Evolutionary conservation across 1,140 invertebrate species (phyloP).

Genomic region (Harlomillsia oculata): DNA sequence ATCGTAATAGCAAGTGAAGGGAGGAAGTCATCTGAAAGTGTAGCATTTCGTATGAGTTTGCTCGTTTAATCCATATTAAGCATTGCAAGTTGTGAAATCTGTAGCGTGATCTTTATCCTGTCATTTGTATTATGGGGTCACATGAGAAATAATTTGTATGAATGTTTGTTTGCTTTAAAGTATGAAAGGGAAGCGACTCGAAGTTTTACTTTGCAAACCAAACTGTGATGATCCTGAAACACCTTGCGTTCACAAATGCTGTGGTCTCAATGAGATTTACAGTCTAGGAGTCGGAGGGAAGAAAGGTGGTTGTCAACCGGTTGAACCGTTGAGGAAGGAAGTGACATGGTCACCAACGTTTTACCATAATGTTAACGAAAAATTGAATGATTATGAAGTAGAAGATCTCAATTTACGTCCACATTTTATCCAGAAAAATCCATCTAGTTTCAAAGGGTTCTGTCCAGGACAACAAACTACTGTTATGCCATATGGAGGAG

Average conservation of each 20-base stretch:
- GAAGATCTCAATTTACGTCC: constrained; percentile 9
- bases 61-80: no score
- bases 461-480: neutral
- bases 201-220: constrained; percentile 17
- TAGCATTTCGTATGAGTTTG: no score
- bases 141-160: neutral
- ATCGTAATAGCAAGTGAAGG: no score
- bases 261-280: constrained; percentile 13
- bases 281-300: constrained; percentile 10
- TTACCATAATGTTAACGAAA: constrained; percentile 3
- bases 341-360: constrained; percentile 6
- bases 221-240: constrained; percentile 17
- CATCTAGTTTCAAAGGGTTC: neutral
- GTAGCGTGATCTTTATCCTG: no score
- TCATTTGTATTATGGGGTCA: neutral
- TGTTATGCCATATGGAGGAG: constrained; percentile 15
- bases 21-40: no score
- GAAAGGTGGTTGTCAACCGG: constrained; percentile 12
- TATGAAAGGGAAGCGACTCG: constrained; percentile 12
- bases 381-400: neutral
- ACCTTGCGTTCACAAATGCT: constrained; percentile 23
- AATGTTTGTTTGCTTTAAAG: neutral
- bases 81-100: no score
- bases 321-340: constrained; percentile 4
- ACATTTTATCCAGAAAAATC: constrained; percentile 17